Conservation (phyloP, 1,140 invertebrate species). For the Temnothorax curvispinosus region DNA sequence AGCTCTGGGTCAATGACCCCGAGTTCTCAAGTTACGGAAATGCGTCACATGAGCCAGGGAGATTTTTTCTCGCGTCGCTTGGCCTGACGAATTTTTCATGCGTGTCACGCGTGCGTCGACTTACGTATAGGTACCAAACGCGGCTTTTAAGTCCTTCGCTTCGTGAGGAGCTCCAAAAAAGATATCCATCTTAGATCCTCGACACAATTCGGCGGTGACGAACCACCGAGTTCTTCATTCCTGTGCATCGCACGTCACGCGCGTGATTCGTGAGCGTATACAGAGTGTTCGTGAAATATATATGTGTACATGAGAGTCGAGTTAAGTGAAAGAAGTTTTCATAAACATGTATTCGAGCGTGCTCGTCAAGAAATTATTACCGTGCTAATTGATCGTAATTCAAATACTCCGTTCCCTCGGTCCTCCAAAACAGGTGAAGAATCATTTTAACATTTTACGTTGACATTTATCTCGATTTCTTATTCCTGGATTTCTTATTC, state of each 20-base stretch:
- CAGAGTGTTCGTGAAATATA: slow-evolving; percentile 24
- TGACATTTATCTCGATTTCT: not conserved
- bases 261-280: slow-evolving; percentile 69
- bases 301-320: slow-evolving; percentile 44
- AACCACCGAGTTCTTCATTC: slow-evolving; percentile 78
- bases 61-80: not conserved
- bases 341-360: not conserved
- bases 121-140: not conserved
- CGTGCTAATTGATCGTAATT: not conserved
- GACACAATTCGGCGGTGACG: slow-evolving; percentile 78
- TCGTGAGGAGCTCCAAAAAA: not conserved
- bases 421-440: not conserved
- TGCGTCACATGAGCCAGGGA: not conserved
- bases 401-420: not conserved
- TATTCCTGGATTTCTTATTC: not conserved
- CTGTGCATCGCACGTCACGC: slow-evolving; percentile 75
- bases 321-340: not conserved
- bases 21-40: not conserved
- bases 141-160: not conserved
- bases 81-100: slow-evolving; percentile 11
- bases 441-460: not conserved
- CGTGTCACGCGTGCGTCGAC: not conserved
- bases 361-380: not conserved
- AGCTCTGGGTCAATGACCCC: too few species aligned
- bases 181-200: slow-evolving; percentile 77